These are phyloP conservation scores for Agrypnia vestita DNA, from an alignment of 1,140 invertebrate genomes.

Conservation along the genomic window DNA sequence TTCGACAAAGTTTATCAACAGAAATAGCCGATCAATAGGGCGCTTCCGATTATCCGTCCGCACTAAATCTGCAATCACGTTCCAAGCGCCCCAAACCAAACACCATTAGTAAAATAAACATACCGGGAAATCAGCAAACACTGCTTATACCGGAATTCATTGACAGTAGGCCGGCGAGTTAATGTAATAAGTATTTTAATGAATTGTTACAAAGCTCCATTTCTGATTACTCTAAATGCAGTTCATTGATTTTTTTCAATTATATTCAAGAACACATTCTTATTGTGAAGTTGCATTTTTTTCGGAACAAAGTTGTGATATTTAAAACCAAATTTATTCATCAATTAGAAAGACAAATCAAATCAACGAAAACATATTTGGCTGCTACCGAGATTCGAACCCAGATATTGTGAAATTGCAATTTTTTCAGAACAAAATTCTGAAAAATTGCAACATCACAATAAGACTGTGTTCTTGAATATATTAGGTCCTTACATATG, in stretches of 20 bases:
- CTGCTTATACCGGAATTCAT: not conserved
- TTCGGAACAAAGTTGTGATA: too few species aligned
- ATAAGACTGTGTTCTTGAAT: too few species aligned
- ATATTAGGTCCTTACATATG: too few species aligned
- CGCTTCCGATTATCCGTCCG: conserved; percentile 21
- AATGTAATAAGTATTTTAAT: conserved; percentile 22
- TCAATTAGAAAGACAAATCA: too few species aligned
- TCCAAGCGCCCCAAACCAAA: conserved; percentile 15
- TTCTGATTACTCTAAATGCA: not conserved
- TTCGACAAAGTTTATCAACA: not conserved
- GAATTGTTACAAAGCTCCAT: not conserved
- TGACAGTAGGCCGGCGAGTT: not conserved
- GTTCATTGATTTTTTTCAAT: not conserved
- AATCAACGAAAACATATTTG: too few species aligned
- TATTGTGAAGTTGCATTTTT: too few species aligned
- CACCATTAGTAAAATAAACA: conserved; percentile 38
- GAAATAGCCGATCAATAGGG: not conserved
- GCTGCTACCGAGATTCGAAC: too few species aligned
- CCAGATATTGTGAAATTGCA: too few species aligned
- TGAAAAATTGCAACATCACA: too few species aligned
- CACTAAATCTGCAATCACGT: conserved; percentile 23
- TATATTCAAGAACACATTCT: too few species aligned
- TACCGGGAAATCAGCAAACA: not conserved
- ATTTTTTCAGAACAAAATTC: too few species aligned
- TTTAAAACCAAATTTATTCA: too few species aligned